Evolutionary conservation across 2,797 vertebrate species (phyloP), one percentile per base, ranked within the genome.

Genomic region (Orestias chungarensis): DNA sequence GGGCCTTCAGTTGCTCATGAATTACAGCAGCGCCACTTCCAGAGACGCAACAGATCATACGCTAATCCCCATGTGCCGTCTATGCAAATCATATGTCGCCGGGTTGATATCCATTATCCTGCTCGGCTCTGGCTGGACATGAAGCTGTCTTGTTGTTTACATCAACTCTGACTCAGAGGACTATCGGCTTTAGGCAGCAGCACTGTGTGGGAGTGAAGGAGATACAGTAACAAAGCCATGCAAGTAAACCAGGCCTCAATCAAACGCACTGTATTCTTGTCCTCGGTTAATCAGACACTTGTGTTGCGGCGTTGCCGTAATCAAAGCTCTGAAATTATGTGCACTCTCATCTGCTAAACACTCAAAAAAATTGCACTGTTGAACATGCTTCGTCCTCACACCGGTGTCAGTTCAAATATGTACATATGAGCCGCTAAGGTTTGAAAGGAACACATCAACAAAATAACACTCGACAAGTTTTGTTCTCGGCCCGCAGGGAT

Each of bases 21-120:
- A 88, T 91, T 85, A 83, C 78, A 72, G 78, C 76, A 43, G 73
- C 67, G 43, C 61, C 55, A 73, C 75, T 75, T 62, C 25, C 80
- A 44, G 77, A 86, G 81, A 90, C 79, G 71, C 85, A 47, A 75
- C 87, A 82, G 85, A 92, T 91, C 86, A 88, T 55, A 80, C 59
- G 59, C 84, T 92, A 94, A 94, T 93, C 93, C 92, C 81, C 85
- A 75, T 77, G 76, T 88, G 88, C 84, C 80, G 90, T 90, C 89
- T 86, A 88, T 92, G 88, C 87, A 90, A 91, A 93, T 92, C 83
- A 86, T 83, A 85, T 76, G 88, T 89, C 83, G 75, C 79, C 4
- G 61, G 74, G 73, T 90, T 87, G 89, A 89, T 89, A 88, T 82
- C 77, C 81, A 77, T 92, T 90, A 88, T 89, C 80, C 81, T 64